Base-by-base conservation (phyloP, 1,140 invertebrate species). In the Papilio xuthus region DNA sequence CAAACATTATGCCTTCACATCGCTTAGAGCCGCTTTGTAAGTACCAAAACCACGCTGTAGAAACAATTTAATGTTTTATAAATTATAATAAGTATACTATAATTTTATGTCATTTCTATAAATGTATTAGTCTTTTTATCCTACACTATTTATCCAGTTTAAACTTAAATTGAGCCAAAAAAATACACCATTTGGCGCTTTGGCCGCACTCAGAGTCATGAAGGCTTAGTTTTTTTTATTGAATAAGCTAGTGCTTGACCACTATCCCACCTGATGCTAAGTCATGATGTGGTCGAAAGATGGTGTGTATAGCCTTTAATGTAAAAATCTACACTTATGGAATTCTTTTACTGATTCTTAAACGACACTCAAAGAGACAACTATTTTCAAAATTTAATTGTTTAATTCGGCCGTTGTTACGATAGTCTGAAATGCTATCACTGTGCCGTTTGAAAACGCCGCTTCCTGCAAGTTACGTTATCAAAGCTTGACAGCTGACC, bases 401-500 rank as follows among this genome's bases (percentile, higher is more conserved):
- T 85, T 82, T 86, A 87, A 87, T 85, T 86, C 85, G 78, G 84
- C 78, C 83, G 83, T 86, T 79, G 85, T 80, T 85, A 82, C 83
- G 83, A 86, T 86, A 86, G 83, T 83, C 82, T 84, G 80, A 85
- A 90, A 90, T 80, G 85, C 88, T 90, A 90, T 92, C 88, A 82
- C 83, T 82, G 79, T 56, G 67, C 44, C 84, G 86, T 91, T 90
- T 92, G 89, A 87, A 83, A 85, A 80, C 84, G 88, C 88, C 85
- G 85, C 88, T 92, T 92, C 90, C 90, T 91, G 88, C 85, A 85
- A 82, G 85, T 86, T 90, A 87, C 81, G 79, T 80, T 76, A 78
- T 76, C 50, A 76, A 26, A 73, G 80, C 41, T 23, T 60, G 47
- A 69, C 67, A 70, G 42, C 42, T 73, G 20, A 6, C 20, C n/a